Conservation (phyloP, 2,113 vertebrate genomes). For the Danionella cerebrum region DNA sequence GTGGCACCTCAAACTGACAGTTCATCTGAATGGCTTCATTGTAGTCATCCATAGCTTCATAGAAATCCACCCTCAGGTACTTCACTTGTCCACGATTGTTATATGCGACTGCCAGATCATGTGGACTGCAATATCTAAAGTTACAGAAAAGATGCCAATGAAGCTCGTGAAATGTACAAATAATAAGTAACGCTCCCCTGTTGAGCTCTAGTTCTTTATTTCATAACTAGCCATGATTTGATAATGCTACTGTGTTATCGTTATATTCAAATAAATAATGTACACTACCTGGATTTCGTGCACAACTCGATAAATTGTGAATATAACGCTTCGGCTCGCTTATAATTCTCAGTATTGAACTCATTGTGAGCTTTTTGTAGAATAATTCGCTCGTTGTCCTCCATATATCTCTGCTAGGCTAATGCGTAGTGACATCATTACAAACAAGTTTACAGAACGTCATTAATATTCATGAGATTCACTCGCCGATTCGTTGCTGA, state of each 20-base stretch:
- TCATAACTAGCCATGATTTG: too few species aligned
- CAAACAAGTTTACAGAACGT: too few species aligned
- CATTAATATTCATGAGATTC: background rate
- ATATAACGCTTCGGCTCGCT: slow-evolving; percentile 60
- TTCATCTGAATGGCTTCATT: slow-evolving; percentile 69
- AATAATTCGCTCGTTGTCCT: background rate
- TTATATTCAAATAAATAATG: too few species aligned
- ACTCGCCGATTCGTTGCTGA: too few species aligned
- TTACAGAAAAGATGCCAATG: background rate
- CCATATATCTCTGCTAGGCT: background rate
- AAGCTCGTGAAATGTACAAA: too few species aligned
- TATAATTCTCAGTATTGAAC: slow-evolving; percentile 52
- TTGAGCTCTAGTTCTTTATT: too few species aligned
- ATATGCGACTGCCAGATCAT: slow-evolving; percentile 70
- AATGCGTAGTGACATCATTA: too few species aligned
- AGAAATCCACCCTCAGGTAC: slow-evolving; percentile 86
- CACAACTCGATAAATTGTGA: slow-evolving; percentile 58
- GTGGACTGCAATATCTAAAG: slow-evolving; percentile 54
- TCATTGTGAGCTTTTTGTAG: slow-evolving; percentile 52
- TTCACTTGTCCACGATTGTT: slow-evolving; percentile 88
- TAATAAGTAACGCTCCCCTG: too few species aligned
- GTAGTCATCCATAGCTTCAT: slow-evolving; percentile 85
- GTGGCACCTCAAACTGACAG: slow-evolving; percentile 72
- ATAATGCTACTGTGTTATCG: too few species aligned
- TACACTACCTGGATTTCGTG: slow-evolving; percentile 49